Conservation (phyloP, 2,888 invertebrate species). For the Bugulina stolonifera region DNA sequence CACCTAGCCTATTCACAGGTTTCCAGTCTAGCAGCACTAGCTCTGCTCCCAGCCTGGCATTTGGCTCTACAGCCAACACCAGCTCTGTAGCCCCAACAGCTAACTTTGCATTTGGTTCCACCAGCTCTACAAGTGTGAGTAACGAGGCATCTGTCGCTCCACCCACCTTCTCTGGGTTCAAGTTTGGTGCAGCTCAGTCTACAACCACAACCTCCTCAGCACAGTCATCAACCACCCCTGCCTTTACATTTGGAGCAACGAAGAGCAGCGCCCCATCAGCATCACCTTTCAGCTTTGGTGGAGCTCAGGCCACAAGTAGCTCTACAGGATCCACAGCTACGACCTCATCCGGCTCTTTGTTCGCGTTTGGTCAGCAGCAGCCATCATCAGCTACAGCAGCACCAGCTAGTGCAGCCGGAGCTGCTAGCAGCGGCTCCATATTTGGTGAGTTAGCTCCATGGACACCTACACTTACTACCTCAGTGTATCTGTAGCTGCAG, state of each 20-base stretch:
- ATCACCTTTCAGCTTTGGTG: neutral
- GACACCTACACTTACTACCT: too few relatives aligned
- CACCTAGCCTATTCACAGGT: too few relatives aligned
- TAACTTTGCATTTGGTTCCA: neutral
- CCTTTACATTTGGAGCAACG: neutral
- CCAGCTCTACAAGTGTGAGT: neutral
- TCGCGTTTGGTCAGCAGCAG: too few relatives aligned
- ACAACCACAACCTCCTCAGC: too few relatives aligned
- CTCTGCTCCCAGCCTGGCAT: too few relatives aligned
- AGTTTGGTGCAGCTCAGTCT: neutral
- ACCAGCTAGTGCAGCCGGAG: too few relatives aligned
- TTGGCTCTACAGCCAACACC: neutral
- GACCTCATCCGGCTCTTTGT: neutral
- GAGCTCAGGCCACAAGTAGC: neutral
- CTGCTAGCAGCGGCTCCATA: too few relatives aligned
- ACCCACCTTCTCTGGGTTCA: neutral
- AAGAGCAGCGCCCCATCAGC: neutral
- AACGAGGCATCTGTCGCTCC: neutral
- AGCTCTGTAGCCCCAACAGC: neutral
- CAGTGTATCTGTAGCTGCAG: too few relatives aligned
- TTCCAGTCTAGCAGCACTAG: too few relatives aligned
- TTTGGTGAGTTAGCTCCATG: too few relatives aligned
- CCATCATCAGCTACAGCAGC: too few relatives aligned
- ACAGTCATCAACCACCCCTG: neutral
- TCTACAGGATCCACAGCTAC: neutral